phyloP scores from a whole-genome alignment of 2,113 vertebrate species.

The Sebastes schlegelii region DNA sequence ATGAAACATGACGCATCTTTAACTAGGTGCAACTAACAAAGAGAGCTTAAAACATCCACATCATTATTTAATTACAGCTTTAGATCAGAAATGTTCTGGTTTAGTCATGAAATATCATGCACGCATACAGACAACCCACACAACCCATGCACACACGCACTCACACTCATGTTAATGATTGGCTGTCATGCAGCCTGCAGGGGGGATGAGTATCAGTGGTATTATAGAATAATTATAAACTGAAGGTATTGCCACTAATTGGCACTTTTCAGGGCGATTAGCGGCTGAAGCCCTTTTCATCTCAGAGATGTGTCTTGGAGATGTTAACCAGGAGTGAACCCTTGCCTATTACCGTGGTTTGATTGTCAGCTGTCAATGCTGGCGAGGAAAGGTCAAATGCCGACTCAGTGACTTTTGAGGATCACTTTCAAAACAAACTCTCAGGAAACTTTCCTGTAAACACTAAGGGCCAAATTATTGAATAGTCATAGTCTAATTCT shows the following conservation, averaged over 20 bases:
- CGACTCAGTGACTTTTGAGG: conserved; percentile 12
- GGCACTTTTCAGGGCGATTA: conserved; percentile 48
- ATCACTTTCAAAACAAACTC: conserved; percentile 52
- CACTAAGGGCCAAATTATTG: conserved; percentile 9
- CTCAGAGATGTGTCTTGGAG: conserved; percentile 51
- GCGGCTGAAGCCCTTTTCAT: conserved; percentile 63
- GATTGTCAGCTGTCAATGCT: conserved; percentile 72
- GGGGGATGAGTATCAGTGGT: conserved; percentile 37
- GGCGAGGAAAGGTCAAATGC: conserved; percentile 58
- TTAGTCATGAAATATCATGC: conserved; percentile 18
- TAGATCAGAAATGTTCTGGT: conserved; percentile 4
- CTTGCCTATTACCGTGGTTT: conserved; percentile 44
- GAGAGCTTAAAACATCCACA: background rate
- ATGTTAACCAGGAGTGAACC: conserved; percentile 56
- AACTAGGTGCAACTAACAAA: background rate
- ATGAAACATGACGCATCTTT: background rate
- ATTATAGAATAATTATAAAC: conserved; percentile 56
- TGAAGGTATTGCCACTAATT: conserved; percentile 68
- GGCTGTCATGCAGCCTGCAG: conserved; percentile 47
- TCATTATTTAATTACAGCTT: conserved; percentile 25
- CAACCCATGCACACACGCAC: background rate
- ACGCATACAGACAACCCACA: conserved; percentile 1
- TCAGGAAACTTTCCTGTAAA: conserved; percentile 12
- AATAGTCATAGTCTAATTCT: background rate
- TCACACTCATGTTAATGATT: conserved; percentile 43